Conservation (phyloP, 2,113 vertebrate genomes). For the Semicossyphus pulcher region DNA sequence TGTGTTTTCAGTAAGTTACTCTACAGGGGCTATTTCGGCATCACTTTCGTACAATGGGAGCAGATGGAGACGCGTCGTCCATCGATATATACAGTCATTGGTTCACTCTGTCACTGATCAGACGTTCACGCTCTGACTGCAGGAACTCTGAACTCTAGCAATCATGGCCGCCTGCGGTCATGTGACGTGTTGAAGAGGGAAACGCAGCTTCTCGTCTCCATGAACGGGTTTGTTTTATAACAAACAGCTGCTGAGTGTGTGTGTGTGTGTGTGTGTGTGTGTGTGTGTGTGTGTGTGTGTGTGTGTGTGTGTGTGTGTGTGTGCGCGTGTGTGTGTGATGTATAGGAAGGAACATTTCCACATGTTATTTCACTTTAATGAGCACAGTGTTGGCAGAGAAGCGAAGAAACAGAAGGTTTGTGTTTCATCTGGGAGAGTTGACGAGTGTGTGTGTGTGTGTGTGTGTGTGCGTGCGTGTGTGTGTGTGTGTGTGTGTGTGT, state of each 20-base stretch:
- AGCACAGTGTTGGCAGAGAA: slow-evolving; percentile 55
- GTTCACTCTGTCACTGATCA: too few species aligned
- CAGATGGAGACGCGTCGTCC: too few species aligned
- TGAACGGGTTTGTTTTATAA: background rate
- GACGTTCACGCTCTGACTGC: too few species aligned
- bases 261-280: slow-evolving; percentile 10
- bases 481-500: background rate
- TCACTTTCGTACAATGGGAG: too few species aligned
- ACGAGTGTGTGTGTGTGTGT: slow-evolving; percentile 13
- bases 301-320: slow-evolving; percentile 11
- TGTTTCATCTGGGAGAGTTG: slow-evolving; percentile 38
- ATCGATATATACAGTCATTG: too few species aligned
- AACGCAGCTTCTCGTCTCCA: background rate
- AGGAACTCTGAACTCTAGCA: too few species aligned
- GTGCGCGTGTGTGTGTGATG: slow-evolving; percentile 32
- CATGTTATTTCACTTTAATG: slow-evolving; percentile 69
- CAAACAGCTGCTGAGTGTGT: background rate
- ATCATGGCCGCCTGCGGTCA: background rate
- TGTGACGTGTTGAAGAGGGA: too few species aligned
- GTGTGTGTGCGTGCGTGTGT: background rate
- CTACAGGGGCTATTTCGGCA: too few species aligned
- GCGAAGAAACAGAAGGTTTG: slow-evolving; percentile 51
- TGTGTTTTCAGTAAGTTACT: too few species aligned
- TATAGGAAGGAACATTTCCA: slow-evolving; percentile 60
- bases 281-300: slow-evolving; percentile 18